Percentiles rank a stretch among this genome's conserved stretches.
phyloP scores from a whole-genome alignment of 2,113 vertebrate species.

The Suricata suricatta region DNA sequence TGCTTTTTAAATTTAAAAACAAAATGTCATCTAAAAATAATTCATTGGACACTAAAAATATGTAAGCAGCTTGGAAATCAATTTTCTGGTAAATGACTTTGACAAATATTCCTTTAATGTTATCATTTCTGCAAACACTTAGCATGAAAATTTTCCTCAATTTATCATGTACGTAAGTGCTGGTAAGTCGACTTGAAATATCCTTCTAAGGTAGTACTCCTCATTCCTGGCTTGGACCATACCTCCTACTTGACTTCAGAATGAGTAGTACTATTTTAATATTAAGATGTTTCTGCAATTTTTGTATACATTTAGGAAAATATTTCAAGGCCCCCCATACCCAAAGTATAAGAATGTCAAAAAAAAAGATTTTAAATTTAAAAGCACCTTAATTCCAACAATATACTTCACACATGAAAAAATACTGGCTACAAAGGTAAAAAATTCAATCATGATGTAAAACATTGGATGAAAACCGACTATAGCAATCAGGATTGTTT shows the following conservation, averaged over 20 bases:
- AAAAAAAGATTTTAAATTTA: neutral
- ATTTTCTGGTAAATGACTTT: conserved; percentile 40
- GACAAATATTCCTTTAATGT: conserved; percentile 44
- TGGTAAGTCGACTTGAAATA: neutral
- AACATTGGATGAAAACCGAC: neutral
- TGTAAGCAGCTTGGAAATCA: conserved; percentile 39
- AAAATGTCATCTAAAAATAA: conserved; percentile 68
- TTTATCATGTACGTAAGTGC: neutral
- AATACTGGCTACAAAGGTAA: neutral
- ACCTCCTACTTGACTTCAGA: neutral
- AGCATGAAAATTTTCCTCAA: neutral
- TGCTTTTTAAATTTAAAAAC: conserved; percentile 50
- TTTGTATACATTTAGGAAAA: neutral
- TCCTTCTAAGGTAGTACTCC: neutral
- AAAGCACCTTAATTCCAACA: neutral
- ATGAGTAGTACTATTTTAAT: neutral
- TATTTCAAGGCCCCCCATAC: neutral
- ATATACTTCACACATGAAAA: neutral
- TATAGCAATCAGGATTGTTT: neutral
- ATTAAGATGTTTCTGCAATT: neutral
- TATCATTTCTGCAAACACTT: conserved; percentile 38
- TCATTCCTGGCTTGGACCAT: neutral
- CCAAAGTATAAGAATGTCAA: neutral
- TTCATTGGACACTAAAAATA: conserved; percentile 20
- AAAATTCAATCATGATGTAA: neutral